Percentiles rank a stretch among this genome's conserved stretches.
phyloP scores from a whole-genome alignment of 2,797 vertebrate species.

The Craterocephalus amniculus region DNA sequence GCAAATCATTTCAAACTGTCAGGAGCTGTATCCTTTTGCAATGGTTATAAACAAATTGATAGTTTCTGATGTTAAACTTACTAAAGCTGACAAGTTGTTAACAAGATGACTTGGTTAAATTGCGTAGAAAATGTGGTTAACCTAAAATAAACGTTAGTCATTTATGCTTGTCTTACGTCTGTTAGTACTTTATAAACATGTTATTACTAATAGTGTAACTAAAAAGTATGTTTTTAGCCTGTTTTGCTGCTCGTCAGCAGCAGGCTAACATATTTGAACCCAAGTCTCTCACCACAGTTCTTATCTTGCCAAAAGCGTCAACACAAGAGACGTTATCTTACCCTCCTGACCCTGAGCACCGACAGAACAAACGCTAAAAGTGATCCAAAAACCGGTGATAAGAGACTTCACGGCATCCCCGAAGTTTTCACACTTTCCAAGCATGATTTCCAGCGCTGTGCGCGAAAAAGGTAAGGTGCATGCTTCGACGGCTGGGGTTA shows the following conservation, averaged over 20 bases:
- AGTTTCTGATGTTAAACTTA: no score
- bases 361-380: constrained; percentile 49
- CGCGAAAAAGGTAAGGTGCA: constrained; percentile 51
- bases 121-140: background rate
- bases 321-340: constrained; percentile 61
- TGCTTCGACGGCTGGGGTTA: constrained; percentile 29
- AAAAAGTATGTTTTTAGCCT: background rate
- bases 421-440: constrained; percentile 43
- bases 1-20: background rate
- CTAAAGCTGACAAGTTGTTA: background rate
- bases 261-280: background rate
- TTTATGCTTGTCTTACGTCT: background rate
- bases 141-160: background rate
- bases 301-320: constrained; percentile 19
- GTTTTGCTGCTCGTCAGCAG: background rate
- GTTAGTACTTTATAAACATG: background rate
- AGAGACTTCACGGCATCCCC: constrained; percentile 65
- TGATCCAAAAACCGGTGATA: constrained; percentile 60
- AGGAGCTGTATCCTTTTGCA: background rate
- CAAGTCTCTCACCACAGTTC: constrained; percentile 4
- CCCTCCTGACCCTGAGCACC: constrained; percentile 77
- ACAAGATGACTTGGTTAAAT: background rate
- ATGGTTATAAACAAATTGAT: no score
- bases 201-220: background rate
- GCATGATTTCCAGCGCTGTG: constrained; percentile 73